Evolutionary conservation across 2,113 vertebrate species (phyloP).

Genomic region (Bothrops jararaca): DNA sequence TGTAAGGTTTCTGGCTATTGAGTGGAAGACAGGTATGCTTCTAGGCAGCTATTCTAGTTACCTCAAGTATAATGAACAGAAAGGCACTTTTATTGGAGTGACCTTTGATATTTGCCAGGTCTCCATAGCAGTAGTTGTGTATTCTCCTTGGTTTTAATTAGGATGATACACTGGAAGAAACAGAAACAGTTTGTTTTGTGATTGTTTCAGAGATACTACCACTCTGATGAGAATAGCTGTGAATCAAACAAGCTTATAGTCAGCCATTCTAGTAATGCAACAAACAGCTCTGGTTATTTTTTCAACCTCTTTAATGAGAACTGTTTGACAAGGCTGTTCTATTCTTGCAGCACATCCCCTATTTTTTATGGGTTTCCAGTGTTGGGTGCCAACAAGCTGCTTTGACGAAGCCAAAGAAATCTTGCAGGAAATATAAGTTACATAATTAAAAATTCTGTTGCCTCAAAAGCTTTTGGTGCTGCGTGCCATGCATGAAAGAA

Average conservation of each 20-base stretch:
- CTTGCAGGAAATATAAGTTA: neutral
- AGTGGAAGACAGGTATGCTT: neutral
- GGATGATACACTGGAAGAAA: neutral
- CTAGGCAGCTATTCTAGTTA: neutral
- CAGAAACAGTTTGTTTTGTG: neutral
- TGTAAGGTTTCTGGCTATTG: neutral
- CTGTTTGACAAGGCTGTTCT: conserved; percentile 32
- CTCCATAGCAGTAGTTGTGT: neutral
- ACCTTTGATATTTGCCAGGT: neutral
- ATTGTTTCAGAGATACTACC: neutral
- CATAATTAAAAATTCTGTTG: neutral
- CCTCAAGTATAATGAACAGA: neutral
- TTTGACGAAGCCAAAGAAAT: conserved; percentile 15
- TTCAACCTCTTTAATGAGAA: conserved; percentile 22
- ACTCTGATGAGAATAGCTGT: neutral
- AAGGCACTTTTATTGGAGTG: neutral
- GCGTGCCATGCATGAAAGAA: neutral
- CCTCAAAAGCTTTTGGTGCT: neutral
- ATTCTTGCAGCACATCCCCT: neutral
- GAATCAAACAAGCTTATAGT: neutral
- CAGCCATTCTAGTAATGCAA: neutral
- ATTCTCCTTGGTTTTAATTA: neutral
- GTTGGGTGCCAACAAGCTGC: conserved; percentile 1
- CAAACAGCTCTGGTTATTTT: neutral
- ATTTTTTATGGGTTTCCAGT: conserved; percentile 7